Base-by-base conservation (phyloP, 2,888 invertebrate species). In the Heliconius hortense region DNA sequence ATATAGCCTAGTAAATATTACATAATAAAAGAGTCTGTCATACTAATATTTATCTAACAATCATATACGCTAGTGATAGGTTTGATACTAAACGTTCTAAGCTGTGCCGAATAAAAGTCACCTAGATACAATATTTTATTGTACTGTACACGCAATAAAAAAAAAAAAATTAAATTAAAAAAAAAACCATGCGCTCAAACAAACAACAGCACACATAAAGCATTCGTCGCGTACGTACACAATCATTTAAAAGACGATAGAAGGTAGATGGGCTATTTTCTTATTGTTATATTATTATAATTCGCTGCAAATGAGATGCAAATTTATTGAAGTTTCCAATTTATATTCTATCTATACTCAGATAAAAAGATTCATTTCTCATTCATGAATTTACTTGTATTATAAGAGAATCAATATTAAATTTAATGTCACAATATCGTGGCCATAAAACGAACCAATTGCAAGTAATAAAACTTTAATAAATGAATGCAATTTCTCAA, bases 131-230 rank as follows among this genome's bases (percentile, higher is more conserved):
- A 81, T 77, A 77, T 78, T 83, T 79, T 80, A 76, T 88, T 88
- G 85, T 82, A 81, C 82, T 77, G 35, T 64, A 84, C 80, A 84
- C 84, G 85, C 79, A 81, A 69, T 80, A 81, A 79, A 76, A 78
- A 74, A 76, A 78, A 74, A 76, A 78, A 31, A 4, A n/a, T 35
- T 39, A 53, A 73, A 67, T n/a, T 66, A 73, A 70, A 75, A 75
- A 43, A 74, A 68, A 79, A 78, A 75, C 79, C 87, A 88, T 87
- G 91, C 92, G 86, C 87, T 79, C 85, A 79, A 89, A 86, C 85
- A 89, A 13, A 43, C 87, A 89, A 83, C 86, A 88, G 91, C 91
- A 91, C 90, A 90, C 84, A 83, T 82, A 91, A 92, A 92, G 92
- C 92, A 82, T 84, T 85, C 85, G 78, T 86, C 82, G 83, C 85